A percentile compares a stretch with the other conserved stretches of the same genome.
Evolutionary conservation across 2,113 vertebrate genomes (phyloP).

Genomic region (Stigmatopora argus): DNA sequence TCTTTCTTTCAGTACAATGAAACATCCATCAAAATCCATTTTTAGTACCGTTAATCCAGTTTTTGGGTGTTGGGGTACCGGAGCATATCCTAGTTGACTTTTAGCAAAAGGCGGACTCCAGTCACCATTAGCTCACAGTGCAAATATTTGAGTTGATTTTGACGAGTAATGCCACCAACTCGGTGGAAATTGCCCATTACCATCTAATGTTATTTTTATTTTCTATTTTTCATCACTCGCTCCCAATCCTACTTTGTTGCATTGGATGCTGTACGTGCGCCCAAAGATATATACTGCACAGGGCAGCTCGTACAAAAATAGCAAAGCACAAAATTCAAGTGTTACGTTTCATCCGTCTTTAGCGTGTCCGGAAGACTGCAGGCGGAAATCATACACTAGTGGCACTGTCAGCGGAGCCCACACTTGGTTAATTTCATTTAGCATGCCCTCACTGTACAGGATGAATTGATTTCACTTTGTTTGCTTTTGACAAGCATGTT

Average conservation of each 20-base stretch:
- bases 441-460: constrained; percentile 94
- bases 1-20: neutral
- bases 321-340: constrained; percentile 7
- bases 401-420: constrained; percentile 76
- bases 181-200: too few relatives aligned
- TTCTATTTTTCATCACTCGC: neutral
- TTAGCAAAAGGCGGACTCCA: too few relatives aligned
- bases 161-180: neutral
- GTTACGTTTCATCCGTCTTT: constrained; percentile 12
- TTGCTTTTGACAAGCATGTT: constrained; percentile 98
- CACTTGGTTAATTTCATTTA: constrained; percentile 99
- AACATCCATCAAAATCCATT: neutral
- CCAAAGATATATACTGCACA: neutral
- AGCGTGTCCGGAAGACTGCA: constrained; percentile 17
- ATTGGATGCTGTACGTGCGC: neutral
- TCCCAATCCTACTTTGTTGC: neutral
- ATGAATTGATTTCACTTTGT: constrained; percentile 99
- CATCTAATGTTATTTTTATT: neutral
- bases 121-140: too few relatives aligned
- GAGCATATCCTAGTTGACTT: too few relatives aligned
- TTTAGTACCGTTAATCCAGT: too few relatives aligned
- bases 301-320: constrained; percentile 5
- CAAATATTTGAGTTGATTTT: too few relatives aligned
- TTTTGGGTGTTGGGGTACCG: too few relatives aligned
- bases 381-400: constrained; percentile 83